Base-by-base conservation (phyloP, 2,113 vertebrate genomes). In the Hyla sarda region DNA sequence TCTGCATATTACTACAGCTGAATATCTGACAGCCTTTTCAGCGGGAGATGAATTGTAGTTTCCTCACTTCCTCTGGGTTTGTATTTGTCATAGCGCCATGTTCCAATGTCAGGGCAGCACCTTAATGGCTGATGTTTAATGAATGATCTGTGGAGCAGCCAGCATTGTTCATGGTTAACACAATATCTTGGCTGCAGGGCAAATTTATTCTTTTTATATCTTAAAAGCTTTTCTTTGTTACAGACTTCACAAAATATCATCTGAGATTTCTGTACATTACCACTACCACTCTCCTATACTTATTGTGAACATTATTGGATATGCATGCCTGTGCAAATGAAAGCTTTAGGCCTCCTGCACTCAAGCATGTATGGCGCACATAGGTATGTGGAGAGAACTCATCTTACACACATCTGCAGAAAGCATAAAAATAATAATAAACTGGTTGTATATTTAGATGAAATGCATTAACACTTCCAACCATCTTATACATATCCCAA, bases 101-200 rank as follows among this genome's bases (percentile, higher is more conserved):
- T 56, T 78, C 28, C 25, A 56, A 10, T 48, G 23, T 23, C 32
- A 23, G 34, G 34, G 17, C 21, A 17, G 77, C 77, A 17, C 32
- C 3, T 45, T 80, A 60, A 79, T 58, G 76, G 50, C 52, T 56
- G 48, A 78, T 78, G 23, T 78, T 34, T 78, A 78, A 58, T 80
- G 76, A 80, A 80, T 58, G 34, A 60, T 30, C 74, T n/a, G 77
- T 71, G 67, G 67, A 41, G 32, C 67, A 71, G 34, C 67, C 67
- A 11, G 67, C 34, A 41, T 21, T 21, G 67, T 71, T 28, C 21
- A 60, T 80, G 30, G 58, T 28, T 25, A 45, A 16, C 30, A 60
- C 54, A 79, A 23, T 79, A 41, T 62, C 5, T 45, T n/a, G 10
- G 52, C 54, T 79, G 37, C 34, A 45, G 32, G 32, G 28, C 25